Conservation (phyloP, 2,797 vertebrate species). For the Urocyon cinereoargenteus region DNA sequence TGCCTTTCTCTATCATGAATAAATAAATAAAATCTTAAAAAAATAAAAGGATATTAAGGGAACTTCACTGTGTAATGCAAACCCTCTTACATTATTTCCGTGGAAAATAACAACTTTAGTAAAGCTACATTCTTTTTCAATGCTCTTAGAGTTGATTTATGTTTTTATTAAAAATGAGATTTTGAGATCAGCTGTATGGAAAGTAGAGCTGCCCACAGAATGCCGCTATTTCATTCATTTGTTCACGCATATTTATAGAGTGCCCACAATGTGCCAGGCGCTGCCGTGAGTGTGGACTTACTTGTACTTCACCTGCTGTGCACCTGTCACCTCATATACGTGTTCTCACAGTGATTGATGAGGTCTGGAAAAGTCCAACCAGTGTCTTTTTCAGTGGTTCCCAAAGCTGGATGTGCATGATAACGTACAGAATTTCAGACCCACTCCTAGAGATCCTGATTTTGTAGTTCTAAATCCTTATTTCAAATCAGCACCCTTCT, state of each 20-base stretch:
- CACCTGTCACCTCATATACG: not conserved
- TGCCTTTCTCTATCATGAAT: no score
- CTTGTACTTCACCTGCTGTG: not conserved
- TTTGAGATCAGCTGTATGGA: conserved; percentile 45
- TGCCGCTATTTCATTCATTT: not conserved
- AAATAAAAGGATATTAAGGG: not conserved
- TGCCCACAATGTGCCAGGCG: not conserved
- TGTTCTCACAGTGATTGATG: not conserved
- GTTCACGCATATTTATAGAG: not conserved
- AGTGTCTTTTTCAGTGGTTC: not conserved
- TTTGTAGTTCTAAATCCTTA: not conserved
- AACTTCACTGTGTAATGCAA: conserved; percentile 22
- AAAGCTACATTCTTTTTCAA: not conserved
- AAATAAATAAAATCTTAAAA: no score
- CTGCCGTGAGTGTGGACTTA: not conserved
- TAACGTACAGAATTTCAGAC: not conserved
- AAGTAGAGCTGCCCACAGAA: not conserved
- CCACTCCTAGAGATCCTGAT: not conserved
- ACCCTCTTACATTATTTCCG: not conserved
- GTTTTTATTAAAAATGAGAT: conserved; percentile 40
- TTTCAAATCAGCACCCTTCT: not conserved
- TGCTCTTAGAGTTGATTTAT: not conserved
- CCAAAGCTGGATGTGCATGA: not conserved
- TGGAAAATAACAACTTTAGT: conserved; percentile 31
- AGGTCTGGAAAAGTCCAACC: not conserved